Evolutionary conservation across 2,888 invertebrate genomes (phyloP), one percentile per base, ranked within the genome.

Genomic region (Lissonota sp.): DNA sequence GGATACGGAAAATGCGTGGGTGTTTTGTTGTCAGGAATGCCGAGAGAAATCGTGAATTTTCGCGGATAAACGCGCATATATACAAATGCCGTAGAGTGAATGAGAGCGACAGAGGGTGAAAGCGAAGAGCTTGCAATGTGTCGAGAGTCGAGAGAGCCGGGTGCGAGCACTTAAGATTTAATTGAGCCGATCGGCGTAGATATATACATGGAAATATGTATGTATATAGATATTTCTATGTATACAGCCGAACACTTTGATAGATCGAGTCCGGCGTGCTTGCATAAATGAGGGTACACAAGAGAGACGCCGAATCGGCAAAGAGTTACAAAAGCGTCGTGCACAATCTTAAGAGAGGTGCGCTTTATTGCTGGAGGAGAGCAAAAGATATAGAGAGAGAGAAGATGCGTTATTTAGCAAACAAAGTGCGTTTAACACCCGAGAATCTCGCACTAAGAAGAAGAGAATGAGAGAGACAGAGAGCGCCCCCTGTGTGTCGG

Each of bases 381-480:
- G 42, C 51, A 58, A 55, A 44, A 55, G 26, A 49, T 53, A n/a
- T n/a, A n/a, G n/a, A 42, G 53, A 66, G 55, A 40, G 83, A 87
- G 86, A 88, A 86, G 87, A 88, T 51, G 55, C 86, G 87, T 90
- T 92, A 92, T 92, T 92, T 92, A 91, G 88, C 91, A 92, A 92
- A 92, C 91, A 92, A 89, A 91, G 89, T 90, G 89, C 90, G 88
- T 90, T 90, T 90, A 87, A 89, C 88, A 88, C 87, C 86, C 86
- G 80, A 66, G 53, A 53, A 12, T 12, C 42, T 58, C 44, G 42
- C 46, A 49, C 39, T 44, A 26, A 26, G 26, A 3, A 26, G 26
- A 26, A 3, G 26, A 26, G 26, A 26, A 26, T 26, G 26, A 26
- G 26, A 26, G 26, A 26, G 26, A 67, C 6, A 2, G 6, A 87